Evolutionary conservation across 2,888 invertebrate species (phyloP), one percentile per base, ranked within the genome.

Genomic region (Patella ulyssiponensis): DNA sequence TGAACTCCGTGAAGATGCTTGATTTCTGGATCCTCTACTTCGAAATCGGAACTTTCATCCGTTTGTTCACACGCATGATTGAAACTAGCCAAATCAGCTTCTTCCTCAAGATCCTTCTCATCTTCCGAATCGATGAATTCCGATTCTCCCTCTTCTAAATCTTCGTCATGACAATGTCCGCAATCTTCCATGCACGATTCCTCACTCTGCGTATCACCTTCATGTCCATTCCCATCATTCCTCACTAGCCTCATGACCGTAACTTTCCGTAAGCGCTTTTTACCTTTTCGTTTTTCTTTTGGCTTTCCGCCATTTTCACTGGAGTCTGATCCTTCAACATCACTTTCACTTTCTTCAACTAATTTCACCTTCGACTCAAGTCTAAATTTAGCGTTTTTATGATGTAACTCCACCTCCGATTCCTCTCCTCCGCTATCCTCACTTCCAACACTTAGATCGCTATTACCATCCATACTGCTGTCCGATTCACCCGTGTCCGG

Each of bases 371-470:
- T 64, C 11, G 64, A 64, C 15, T 64, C 64, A 0, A 64, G 15
- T 20, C 64, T 20, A 52, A 73, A 51, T 54, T 73, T 53, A 11
- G 27, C n/a, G 54, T n/a, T 51, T 73, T 51, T 53, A 52, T 27
- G 51, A 44, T 73, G 53, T 52, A 44, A 52, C 27, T 20, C n/a
- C 4, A 27, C 53, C 11, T 73, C 51, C 3, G 54, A 64, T 27
- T 78, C 78, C n/a, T 77, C 73, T 23, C 77, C 44, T 14, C 77
- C 79, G 72, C 86, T 87, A 73, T 87, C 86, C 70, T 89, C 88
- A 71, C 89, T 86, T 69, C 87, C 88, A 72, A 89, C 90, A 76
- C 90, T 90, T 74, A 89, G 84, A 53, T 90, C 89, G 76, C 88
- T 89, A 14, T 88, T 81, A 69, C 78, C 78, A 84, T 88, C 82